phyloP scores from a whole-genome alignment of 2,113 vertebrate genomes.

The Xiphias gladius region DNA sequence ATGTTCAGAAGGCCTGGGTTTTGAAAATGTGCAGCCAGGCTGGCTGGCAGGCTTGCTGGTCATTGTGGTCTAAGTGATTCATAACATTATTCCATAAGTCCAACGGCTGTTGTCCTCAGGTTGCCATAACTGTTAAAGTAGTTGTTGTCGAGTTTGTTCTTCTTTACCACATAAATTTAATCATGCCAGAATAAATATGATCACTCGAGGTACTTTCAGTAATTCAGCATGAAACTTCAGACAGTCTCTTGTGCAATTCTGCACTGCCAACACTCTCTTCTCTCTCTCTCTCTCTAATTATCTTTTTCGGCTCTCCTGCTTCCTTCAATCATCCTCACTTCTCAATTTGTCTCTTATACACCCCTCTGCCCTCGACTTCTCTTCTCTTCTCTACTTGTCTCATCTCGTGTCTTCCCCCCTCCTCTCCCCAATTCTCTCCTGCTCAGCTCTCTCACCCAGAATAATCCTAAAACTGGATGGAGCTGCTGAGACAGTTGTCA shows the following conservation, averaged over 20 bases:
- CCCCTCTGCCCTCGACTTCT: slow-evolving; percentile 7
- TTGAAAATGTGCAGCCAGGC: slow-evolving; percentile 36
- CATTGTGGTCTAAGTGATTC: slow-evolving; percentile 64
- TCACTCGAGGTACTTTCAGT: slow-evolving; percentile 24
- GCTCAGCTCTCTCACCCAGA: slow-evolving; percentile 59
- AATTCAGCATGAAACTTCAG: slow-evolving; percentile 20
- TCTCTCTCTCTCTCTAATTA: slow-evolving; percentile 45
- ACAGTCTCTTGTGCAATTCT: background rate
- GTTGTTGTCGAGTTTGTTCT: slow-evolving; percentile 49
- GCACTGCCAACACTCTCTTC: slow-evolving; percentile 9
- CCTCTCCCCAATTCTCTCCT: slow-evolving; percentile 10
- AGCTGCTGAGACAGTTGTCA: slow-evolving; percentile 80
- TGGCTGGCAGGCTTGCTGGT: slow-evolving; percentile 40
- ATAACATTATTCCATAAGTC: slow-evolving; percentile 53
- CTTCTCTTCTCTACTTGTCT: background rate
- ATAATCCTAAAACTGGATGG: slow-evolving; percentile 68
- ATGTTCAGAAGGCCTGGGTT: slow-evolving; percentile 52
- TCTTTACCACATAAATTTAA: slow-evolving; percentile 38
- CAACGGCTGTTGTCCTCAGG: slow-evolving; percentile 57
- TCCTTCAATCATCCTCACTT: slow-evolving; percentile 44
- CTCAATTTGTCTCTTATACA: slow-evolving; percentile 17
- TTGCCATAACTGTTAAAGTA: slow-evolving; percentile 59
- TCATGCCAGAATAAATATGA: slow-evolving; percentile 31
- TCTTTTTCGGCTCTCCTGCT: slow-evolving; percentile 26
- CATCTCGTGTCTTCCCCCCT: background rate